Base-by-base conservation (phyloP, 92 coral and sea anemone genomes). In the Isaurus tuberculatus region DNA sequence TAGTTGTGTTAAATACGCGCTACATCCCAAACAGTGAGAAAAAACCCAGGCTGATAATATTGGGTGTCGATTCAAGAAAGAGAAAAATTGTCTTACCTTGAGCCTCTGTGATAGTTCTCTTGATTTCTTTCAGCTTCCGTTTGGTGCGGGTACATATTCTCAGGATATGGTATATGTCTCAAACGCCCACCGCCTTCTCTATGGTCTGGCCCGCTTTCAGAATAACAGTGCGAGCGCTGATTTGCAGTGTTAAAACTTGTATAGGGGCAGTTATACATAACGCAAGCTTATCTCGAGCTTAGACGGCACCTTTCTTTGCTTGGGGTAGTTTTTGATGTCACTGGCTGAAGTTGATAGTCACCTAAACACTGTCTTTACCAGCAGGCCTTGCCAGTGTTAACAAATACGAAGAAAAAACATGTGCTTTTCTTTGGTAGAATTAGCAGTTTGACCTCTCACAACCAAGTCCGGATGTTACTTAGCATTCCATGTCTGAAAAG, bases 91-190 rank as follows among this genome's bases (percentile, higher is more conserved):
- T 8, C 43, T 77, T 77, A 77, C 82, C 82, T 77, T 20, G 82
- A 77, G 55, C 70, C 53, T 42, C 58, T 77, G 48, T 58, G 82
- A 20, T 57, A 34, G 70, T 44, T 61, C 70, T 77, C 82, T 37
- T 69, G 60, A 58, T 57, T 40, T 77, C 82, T 77, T 34, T 77
- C 82, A 26, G 82, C 23, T 36, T 77, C 82, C 69, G 64, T 77
- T 65, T 77, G 82, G 43, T 77, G 58, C 48, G 82, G 70, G 68
- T 31, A 77, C 70, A 77, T 58, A 65, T 19, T 75, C 9, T 77
- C 70, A 15, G 82, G 70, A 20, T 77, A 77, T 34, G 82, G 51
- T 26, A 77, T 77, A 22, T 77, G 82, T 10, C 82, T 31, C 42
- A 77, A 55, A 14, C 70, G 17, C 51, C 70, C 82, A 33, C 70